phyloP scores from a whole-genome alignment of 2,888 invertebrate species.

The Bimastos eiseni region DNA sequence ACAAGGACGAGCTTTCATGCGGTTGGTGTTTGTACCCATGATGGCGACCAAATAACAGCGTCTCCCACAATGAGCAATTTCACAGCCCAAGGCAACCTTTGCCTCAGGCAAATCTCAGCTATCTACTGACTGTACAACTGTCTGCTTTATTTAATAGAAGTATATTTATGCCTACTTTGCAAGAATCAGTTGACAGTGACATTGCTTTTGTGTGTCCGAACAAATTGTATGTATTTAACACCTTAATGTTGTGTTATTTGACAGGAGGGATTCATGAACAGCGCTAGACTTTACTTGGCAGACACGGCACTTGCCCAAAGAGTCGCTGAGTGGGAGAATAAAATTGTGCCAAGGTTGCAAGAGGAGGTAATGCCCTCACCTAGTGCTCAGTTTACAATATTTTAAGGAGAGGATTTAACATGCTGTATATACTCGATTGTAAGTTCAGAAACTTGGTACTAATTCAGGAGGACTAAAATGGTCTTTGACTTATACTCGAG shows the following conservation, averaged over 20 bases:
- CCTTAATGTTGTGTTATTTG: background rate
- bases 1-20: no score
- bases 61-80: no score
- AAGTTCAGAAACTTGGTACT: background rate
- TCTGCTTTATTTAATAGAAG: no score
- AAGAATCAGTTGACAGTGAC: background rate
- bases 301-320: conserved; percentile 3
- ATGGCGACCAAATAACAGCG: no score
- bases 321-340: conserved; percentile 24
- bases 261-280: conserved; percentile 22
- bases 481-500: no score
- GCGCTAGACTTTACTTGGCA: background rate
- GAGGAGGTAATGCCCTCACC: background rate
- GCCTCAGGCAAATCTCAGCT: no score
- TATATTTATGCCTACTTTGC: no score
- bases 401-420: background rate
- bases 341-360: conserved; percentile 8
- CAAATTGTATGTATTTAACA: background rate
- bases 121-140: no score
- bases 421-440: background rate
- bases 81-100: no score
- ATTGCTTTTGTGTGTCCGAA: background rate
- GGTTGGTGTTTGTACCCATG: no score
- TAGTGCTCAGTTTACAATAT: background rate
- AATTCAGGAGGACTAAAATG: no score